Evolutionary conservation across 2,888 invertebrate genomes (phyloP).

Genomic region (Dynastes maya): DNA sequence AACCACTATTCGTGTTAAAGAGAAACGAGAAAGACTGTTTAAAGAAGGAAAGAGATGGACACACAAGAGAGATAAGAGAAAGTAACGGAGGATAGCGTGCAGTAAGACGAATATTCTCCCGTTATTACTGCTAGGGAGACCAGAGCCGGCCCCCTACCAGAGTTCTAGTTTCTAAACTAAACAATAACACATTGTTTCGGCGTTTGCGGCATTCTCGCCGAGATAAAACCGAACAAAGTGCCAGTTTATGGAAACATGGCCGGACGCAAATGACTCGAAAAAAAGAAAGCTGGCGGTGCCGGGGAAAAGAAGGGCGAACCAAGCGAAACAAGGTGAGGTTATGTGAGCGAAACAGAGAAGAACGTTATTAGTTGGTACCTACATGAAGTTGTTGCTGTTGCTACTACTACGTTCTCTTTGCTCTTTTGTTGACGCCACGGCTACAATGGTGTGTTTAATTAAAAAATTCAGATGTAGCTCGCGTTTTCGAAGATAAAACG

Average conservation of each 20-base stretch:
- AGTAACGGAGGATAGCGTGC: slow-evolving; percentile 3
- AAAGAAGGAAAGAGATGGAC: background rate
- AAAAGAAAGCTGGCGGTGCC: background rate
- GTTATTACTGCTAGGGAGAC: slow-evolving; percentile 15
- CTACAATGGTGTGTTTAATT: slow-evolving; percentile 18
- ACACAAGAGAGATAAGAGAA: slow-evolving; percentile 5
- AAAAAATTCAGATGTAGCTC: slow-evolving; percentile 20
- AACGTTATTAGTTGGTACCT: slow-evolving; percentile 10
- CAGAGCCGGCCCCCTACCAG: background rate
- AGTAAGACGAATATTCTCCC: slow-evolving; percentile 21
- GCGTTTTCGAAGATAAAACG: slow-evolving; percentile 20
- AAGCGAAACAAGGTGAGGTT: background rate
- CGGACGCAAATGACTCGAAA: slow-evolving; percentile 29
- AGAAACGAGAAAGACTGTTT: background rate
- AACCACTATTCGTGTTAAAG: background rate
- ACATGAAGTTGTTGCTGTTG: background rate
- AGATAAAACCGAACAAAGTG: slow-evolving; percentile 43
- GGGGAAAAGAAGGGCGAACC: background rate
- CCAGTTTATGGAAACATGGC: slow-evolving; percentile 31
- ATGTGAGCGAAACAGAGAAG: background rate
- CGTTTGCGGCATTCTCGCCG: slow-evolving; percentile 38
- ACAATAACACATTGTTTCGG: slow-evolving; percentile 48
- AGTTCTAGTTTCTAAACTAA: slow-evolving; percentile 47
- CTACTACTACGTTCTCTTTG: background rate
- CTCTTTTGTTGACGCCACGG: background rate